Percentiles rank a stretch among this genome's conserved stretches.
These are phyloP conservation scores for Pasiphila rectangulata DNA, from an alignment of 2,888 invertebrate species.

Conservation along the genomic window DNA sequence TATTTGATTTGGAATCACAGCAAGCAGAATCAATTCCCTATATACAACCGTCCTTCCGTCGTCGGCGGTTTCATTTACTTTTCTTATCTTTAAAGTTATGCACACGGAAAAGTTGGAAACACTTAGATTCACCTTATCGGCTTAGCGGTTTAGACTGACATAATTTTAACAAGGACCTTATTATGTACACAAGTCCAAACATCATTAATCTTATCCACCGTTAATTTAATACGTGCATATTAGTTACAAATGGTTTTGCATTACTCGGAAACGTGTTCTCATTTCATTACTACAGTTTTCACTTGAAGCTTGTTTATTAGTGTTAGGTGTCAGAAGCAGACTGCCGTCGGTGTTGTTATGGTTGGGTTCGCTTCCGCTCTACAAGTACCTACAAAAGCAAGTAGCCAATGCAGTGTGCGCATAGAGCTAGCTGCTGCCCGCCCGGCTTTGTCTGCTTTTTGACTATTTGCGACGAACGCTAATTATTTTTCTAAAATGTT, in stretches of 20 bases:
- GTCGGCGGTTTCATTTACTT: too few species aligned
- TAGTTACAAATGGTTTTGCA: slow-evolving; percentile 22
- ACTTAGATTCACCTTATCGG: too few species aligned
- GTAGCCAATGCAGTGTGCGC: slow-evolving; percentile 15
- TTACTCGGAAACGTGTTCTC: slow-evolving; percentile 54
- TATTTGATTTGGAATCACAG: too few species aligned
- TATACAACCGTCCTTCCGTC: too few species aligned
- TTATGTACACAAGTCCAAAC: not conserved
- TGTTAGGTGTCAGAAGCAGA: slow-evolving; percentile 64
- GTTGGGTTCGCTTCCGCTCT: slow-evolving; percentile 67
- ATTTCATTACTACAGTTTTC: slow-evolving; percentile 63
- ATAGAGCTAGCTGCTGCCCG: slow-evolving; percentile 27
- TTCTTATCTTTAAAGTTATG: too few species aligned
- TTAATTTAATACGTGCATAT: slow-evolving; percentile 23
- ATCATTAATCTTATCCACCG: slow-evolving; percentile 14
- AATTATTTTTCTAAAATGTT: too few species aligned
- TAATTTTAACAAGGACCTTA: too few species aligned
- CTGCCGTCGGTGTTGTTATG: slow-evolving; percentile 69
- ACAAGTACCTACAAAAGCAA: slow-evolving; percentile 6
- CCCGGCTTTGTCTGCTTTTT: too few species aligned
- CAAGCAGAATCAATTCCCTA: too few species aligned
- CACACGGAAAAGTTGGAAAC: too few species aligned
- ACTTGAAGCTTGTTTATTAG: slow-evolving; percentile 68
- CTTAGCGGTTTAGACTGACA: too few species aligned
- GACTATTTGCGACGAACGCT: too few species aligned